Base-by-base conservation (phyloP, 2,113 vertebrate genomes). In the Stigmatopora argus region DNA sequence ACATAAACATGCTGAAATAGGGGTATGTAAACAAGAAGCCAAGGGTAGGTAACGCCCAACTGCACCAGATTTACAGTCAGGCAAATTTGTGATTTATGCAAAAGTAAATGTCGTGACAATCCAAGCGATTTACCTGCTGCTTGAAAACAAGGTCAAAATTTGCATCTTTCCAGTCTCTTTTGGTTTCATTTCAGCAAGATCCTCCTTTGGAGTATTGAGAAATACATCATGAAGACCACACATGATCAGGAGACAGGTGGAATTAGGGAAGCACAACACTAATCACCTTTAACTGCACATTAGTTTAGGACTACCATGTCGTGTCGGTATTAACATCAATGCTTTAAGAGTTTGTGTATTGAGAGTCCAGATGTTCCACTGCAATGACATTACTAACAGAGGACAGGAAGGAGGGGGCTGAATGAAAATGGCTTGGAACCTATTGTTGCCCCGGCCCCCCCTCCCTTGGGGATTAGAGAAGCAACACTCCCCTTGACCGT, bases 401-500 rank as follows among this genome's bases (percentile, higher is more conserved):
- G 62, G 62, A 56, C 23, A 31, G 23, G 31, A 41, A 45, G 21
- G 55, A 31, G 61, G 64, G 41, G 69, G 58, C 69, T 72, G 73
- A 79, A 74, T 78, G 79, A 71, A 83, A 72, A 80, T 81, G 74
- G 64, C 78, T 71, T 46, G 65, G 58, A 68, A 80, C 78, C 71
- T 75, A 77, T 15, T 75, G 78, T 78, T 65, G 67, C 48, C 75
- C 62, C 64, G 2, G 3, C 52, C 61, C 76, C 63, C 66, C 62
- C 70, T 10, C 60, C 71, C 68, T 45, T 8, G 49, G 68, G 73
- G 79, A 83, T 82, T 81, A 79, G 58, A 47, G 76, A 69, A 75
- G 69, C 71, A 75, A 70, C 78, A 60, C 78, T 81, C 78, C 81
- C 82, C 75, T 80, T 83, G 80, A 84, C 85, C 65, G 58, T 71